A percentile compares a stretch with the other conserved stretches of the same genome.
phyloP scores from a whole-genome alignment of 2,888 invertebrate genomes.

The Phaonia tiefii region DNA sequence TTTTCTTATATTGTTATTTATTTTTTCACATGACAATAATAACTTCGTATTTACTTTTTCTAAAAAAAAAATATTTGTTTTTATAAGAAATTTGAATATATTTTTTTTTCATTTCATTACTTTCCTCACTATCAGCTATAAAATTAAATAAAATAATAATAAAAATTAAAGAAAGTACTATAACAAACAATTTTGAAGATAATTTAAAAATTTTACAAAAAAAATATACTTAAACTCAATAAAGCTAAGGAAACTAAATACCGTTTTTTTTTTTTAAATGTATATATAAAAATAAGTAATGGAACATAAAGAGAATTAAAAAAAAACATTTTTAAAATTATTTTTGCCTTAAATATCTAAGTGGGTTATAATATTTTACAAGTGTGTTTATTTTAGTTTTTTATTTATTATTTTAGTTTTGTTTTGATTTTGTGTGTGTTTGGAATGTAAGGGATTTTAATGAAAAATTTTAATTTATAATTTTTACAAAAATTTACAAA shows the following conservation, averaged over 20 bases:
- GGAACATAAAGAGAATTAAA: background rate
- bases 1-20: conserved; percentile 13
- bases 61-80: conserved; percentile 25
- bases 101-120: conserved; percentile 42
- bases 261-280: conserved; percentile 38
- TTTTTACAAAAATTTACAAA: background rate
- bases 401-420: background rate
- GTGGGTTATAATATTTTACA: conserved; percentile 13
- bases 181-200: no score
- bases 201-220: conserved; percentile 64
- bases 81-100: conserved; percentile 23
- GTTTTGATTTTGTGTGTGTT: background rate
- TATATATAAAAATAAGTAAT: conserved; percentile 11
- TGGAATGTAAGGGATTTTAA: background rate
- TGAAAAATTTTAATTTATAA: no score
- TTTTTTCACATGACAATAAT: conserved; percentile 46
- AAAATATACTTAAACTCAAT: conserved; percentile 59
- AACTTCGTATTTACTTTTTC: conserved; percentile 55
- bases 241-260: conserved; percentile 57
- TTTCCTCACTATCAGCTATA: conserved; percentile 28
- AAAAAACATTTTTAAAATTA: background rate
- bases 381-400: conserved; percentile 1
- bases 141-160: conserved; percentile 23
- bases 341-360: no score
- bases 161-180: background rate